Conservation (phyloP, 2,888 invertebrate genomes). For the Teleiodes luculella region DNA sequence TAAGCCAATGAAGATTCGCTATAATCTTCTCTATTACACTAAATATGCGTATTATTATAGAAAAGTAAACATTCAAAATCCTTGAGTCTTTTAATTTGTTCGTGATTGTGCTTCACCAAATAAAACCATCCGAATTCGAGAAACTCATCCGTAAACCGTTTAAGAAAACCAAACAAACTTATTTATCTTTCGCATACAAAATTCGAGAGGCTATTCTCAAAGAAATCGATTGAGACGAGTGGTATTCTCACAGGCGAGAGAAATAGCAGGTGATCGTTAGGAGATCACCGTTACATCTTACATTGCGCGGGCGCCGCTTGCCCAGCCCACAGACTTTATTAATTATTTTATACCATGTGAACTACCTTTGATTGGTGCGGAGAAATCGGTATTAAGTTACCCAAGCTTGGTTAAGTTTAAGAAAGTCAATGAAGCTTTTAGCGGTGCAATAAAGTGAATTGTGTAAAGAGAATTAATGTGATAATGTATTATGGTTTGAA, state of each 20-base stretch:
- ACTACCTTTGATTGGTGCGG: conserved; percentile 1
- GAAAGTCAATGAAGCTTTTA: background rate
- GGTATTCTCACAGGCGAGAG: conserved; percentile 5
- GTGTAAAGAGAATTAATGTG: background rate
- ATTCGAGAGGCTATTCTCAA: background rate
- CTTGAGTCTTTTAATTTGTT: too few relatives aligned
- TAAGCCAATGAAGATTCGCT: too few relatives aligned
- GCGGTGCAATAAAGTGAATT: background rate
- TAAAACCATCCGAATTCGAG: too few relatives aligned
- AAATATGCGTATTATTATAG: too few relatives aligned
- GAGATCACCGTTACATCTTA: conserved; percentile 9
- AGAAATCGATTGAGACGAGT: background rate
- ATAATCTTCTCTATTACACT: too few relatives aligned
- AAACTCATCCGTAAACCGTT: too few relatives aligned
- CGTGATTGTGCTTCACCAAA: too few relatives aligned
- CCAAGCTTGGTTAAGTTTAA: background rate
- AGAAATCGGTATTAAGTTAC: background rate
- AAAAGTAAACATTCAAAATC: too few relatives aligned
- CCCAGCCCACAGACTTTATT: conserved; percentile 2
- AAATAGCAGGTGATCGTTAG: background rate
- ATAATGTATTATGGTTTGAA: too few relatives aligned
- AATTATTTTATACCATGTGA: background rate
- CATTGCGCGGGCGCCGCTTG: background rate
- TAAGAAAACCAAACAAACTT: too few relatives aligned
- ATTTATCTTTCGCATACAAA: background rate